Percentiles rank a stretch among this genome's conserved stretches.
Conservation (phyloP, 2,113 vertebrate species). For the Mohoua ochrocephala region DNA sequence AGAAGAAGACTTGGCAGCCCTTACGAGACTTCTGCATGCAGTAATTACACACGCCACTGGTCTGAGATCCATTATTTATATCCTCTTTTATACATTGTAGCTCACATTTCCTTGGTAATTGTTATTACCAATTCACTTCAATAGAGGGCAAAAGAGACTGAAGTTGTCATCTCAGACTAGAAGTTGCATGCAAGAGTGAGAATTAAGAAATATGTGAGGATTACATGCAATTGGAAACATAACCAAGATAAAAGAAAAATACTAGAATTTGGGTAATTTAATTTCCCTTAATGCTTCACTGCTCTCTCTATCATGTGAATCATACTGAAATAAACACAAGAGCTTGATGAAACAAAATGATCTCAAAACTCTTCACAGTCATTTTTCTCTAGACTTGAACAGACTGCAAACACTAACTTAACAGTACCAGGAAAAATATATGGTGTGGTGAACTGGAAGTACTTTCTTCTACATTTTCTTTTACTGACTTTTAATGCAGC, state of each 20-base stretch:
- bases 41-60: slow-evolving; percentile 49
- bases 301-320: background rate
- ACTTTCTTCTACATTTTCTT: background rate
- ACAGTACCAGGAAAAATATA: background rate
- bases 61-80: slow-evolving; percentile 60
- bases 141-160: slow-evolving; percentile 73
- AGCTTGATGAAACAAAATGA: background rate
- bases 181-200: slow-evolving; percentile 15
- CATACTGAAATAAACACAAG: background rate
- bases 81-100: background rate
- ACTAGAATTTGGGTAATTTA: background rate
- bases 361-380: background rate
- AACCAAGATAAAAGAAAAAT: slow-evolving; percentile 37
- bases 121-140: slow-evolving; percentile 65
- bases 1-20: slow-evolving; percentile 25
- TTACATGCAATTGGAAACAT: slow-evolving; percentile 13
- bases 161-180: slow-evolving; percentile 24
- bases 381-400: background rate
- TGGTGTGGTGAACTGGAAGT: background rate
- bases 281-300: slow-evolving; percentile 16
- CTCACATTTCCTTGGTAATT: slow-evolving; percentile 40
- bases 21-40: background rate
- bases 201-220: slow-evolving; percentile 9
- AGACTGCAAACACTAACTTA: background rate
- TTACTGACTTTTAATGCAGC: background rate